Evolutionary conservation across 2,797 vertebrate genomes (phyloP).

Genomic region (Tenualosa thibaudeaui): DNA sequence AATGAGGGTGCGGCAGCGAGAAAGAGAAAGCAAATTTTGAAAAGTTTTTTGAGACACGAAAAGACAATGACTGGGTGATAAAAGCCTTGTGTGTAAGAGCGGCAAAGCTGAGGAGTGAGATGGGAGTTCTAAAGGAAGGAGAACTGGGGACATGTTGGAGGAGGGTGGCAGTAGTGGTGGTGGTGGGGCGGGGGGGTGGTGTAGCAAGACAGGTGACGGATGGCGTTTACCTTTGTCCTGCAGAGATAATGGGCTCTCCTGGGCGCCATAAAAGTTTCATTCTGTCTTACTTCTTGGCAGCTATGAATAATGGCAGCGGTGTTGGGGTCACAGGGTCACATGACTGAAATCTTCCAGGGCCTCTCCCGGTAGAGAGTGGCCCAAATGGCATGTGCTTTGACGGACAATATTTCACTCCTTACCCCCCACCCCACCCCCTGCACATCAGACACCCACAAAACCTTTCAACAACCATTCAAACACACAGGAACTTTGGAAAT

Average conservation of each 20-base stretch:
- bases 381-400: conserved; percentile 45
- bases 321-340: conserved; percentile 50
- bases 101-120: background rate
- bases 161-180: background rate
- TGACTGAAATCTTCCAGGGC: conserved; percentile 46
- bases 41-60: background rate
- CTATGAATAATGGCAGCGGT: conserved; percentile 54
- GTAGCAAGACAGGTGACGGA: conserved; percentile 49
- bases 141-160: conserved; percentile 2
- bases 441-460: background rate
- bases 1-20: conserved; percentile 31
- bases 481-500: background rate
- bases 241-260: conserved; percentile 60
- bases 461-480: conserved; percentile 15
- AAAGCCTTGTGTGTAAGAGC: background rate
- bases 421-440: background rate
- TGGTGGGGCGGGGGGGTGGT: background rate
- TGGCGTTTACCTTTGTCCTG: conserved; percentile 58
- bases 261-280: conserved; percentile 60
- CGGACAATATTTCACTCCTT: conserved; percentile 22
- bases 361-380: conserved; percentile 42
- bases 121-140: background rate
- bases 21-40: background rate
- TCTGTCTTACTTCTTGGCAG: conserved; percentile 55
- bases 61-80: background rate